These are phyloP conservation scores for Thryonomys swinderianus DNA, from an alignment of 2,113 vertebrate species.

Conservation along the genomic window DNA sequence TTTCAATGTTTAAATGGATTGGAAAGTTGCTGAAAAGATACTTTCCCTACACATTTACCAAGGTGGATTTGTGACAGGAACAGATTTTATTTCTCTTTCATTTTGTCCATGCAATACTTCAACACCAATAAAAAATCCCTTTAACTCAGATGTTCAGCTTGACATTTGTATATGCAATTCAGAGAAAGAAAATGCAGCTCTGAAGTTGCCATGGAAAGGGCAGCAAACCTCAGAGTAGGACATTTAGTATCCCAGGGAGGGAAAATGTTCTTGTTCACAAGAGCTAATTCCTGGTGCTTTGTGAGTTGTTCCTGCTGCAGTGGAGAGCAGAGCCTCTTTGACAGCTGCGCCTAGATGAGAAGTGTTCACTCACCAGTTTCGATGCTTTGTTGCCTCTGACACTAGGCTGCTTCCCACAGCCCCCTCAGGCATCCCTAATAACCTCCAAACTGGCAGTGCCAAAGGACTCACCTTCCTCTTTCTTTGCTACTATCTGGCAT, in stretches of 20 bases:
- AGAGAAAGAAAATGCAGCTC: neutral
- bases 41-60: neutral
- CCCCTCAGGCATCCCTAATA: neutral
- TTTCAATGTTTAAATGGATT: conserved; percentile 50
- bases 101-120: conserved; percentile 30
- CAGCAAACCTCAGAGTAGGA: neutral
- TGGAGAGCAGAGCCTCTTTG: neutral
- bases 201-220: neutral
- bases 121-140: conserved; percentile 36
- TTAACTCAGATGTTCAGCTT: conserved; percentile 37
- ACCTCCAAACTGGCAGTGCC: no score
- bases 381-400: neutral
- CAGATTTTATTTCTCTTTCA: conserved; percentile 3
- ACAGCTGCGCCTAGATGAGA: neutral
- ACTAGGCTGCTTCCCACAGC: neutral
- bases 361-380: neutral
- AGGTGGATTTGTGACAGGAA: conserved; percentile 26
- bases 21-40: conserved; percentile 50
- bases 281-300: neutral
- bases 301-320: neutral
- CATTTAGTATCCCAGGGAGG: neutral
- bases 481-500: neutral
- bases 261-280: accelerated
- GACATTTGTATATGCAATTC: conserved; percentile 41
- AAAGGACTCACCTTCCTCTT: neutral